Base-by-base conservation (phyloP, 2,888 invertebrate species). In the Acholoe squamosa region DNA sequence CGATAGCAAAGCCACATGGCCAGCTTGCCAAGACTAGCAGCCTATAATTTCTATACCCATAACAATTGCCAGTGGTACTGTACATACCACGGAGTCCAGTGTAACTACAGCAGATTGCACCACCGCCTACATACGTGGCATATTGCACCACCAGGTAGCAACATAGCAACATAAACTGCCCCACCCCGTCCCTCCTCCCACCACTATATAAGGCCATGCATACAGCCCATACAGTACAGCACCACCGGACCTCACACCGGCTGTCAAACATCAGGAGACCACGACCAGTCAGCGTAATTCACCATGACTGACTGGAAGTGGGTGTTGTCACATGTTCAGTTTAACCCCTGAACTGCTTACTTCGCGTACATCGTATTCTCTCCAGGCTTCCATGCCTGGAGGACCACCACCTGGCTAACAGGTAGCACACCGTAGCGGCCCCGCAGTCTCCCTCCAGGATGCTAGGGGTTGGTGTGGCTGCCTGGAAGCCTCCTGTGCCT, bases 381-480 rank as follows among this genome's bases (percentile, higher is more conserved):
- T 71, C 71, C 71, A 28, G 71, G 25, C 71, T 71, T 71, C 71
- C 71, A 71, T 28, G 71, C 3, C 71, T 28, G 71, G 71, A 28
- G 71, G 28, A 71, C 25, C 71, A 71, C 71, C 19, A 71, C 25
- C 71, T 28, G 71, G 71, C 71, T 28, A 25, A 71, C 71, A 25
- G 71, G 71, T 28, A 14, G 28, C 25, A 71, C 71, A 71, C 71
- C 71, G 28, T 25, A n/a, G 71, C 71, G 71, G 71, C 71, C 71
- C 71, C 71, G 31, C 71, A 3, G 16, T 71, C 71, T 28, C 71
- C 71, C 71, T 14, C 3, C 14, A n/a, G 71, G 71, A 28, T 71
- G 71, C 71, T 71, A 71, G 71, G 71, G 71, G 71, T 28, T 28
- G 71, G 71, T 71, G 71, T 71, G 71, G 71, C 31, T 22, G 71